Evolutionary conservation across 2,113 vertebrate species (phyloP).

Genomic region (Pontoporia blainvillei): DNA sequence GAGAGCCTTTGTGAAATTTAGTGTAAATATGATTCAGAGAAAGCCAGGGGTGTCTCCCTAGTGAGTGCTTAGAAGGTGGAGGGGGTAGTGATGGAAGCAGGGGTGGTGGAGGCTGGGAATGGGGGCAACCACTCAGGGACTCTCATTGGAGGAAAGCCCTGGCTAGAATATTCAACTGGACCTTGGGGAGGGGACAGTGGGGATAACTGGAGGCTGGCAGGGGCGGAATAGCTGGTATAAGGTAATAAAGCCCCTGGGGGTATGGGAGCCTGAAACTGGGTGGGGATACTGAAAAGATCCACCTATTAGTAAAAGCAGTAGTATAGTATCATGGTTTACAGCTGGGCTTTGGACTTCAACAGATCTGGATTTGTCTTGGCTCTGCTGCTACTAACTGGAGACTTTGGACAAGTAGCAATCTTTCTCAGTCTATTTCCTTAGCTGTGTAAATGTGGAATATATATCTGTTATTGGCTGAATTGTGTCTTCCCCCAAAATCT

Average conservation of each 20-base stretch:
- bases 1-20: not conserved
- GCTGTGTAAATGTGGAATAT: not conserved
- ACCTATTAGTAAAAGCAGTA: not conserved
- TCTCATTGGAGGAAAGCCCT: not conserved
- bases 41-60: not conserved
- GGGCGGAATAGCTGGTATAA: not conserved
- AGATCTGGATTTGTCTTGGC: not conserved
- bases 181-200: not conserved
- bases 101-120: not conserved
- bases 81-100: not conserved
- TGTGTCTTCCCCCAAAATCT: not conserved
- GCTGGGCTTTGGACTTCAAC: not conserved
- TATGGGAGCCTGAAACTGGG: not conserved
- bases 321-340: not conserved
- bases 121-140: too few species aligned
- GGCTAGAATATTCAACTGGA: not conserved
- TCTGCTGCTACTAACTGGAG: not conserved
- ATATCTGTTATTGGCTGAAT: not conserved
- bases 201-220: not conserved
- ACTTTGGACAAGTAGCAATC: not conserved
- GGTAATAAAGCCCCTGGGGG: not conserved
- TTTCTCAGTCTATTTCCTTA: not conserved
- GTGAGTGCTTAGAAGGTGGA: not conserved
- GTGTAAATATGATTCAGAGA: not conserved
- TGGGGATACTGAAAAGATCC: not conserved